These are phyloP conservation scores for Desmophyllum pertusum DNA, from an alignment of 92 coral and sea anemone species.

Conservation along the genomic window DNA sequence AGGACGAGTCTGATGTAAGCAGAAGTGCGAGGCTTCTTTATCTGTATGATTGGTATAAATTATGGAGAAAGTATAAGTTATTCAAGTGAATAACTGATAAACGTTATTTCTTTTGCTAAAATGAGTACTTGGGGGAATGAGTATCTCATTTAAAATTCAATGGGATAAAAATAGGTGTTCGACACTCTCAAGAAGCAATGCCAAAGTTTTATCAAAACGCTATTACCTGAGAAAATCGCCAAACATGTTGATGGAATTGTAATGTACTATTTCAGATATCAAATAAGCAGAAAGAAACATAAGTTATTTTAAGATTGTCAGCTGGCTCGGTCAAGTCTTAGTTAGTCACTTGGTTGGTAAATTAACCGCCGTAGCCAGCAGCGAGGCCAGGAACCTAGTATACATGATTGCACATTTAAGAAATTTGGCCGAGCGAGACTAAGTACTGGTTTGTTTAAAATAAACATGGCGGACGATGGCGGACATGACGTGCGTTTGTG, in stretches of 20 bases:
- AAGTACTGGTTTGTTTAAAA: too few relatives aligned
- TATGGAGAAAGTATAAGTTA: neutral
- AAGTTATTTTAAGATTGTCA: neutral
- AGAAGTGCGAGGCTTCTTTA: constrained; percentile 51
- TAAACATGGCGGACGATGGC: too few relatives aligned
- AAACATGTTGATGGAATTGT: neutral
- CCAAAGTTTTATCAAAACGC: neutral
- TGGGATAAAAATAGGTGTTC: too few relatives aligned
- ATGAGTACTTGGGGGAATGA: neutral
- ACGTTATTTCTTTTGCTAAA: neutral
- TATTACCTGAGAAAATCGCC: neutral
- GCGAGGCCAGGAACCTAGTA: too few relatives aligned
- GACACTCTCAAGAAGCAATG: neutral
- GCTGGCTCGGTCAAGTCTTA: too few relatives aligned
- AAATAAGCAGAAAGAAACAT: neutral
- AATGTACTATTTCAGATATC: neutral
- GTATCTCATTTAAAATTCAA: too few relatives aligned
- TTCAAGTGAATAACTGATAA: neutral
- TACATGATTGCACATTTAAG: too few relatives aligned
- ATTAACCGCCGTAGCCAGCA: too few relatives aligned
- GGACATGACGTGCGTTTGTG: too few relatives aligned
- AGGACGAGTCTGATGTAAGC: constrained; percentile 45
- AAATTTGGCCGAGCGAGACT: too few relatives aligned
- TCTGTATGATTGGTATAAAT: constrained; percentile 10
- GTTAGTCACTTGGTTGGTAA: too few relatives aligned